A percentile compares a stretch with the other conserved stretches of the same genome.
Evolutionary conservation across 1,140 invertebrate species (phyloP).

Genomic region (Stratiolaelaps scimitus): DNA sequence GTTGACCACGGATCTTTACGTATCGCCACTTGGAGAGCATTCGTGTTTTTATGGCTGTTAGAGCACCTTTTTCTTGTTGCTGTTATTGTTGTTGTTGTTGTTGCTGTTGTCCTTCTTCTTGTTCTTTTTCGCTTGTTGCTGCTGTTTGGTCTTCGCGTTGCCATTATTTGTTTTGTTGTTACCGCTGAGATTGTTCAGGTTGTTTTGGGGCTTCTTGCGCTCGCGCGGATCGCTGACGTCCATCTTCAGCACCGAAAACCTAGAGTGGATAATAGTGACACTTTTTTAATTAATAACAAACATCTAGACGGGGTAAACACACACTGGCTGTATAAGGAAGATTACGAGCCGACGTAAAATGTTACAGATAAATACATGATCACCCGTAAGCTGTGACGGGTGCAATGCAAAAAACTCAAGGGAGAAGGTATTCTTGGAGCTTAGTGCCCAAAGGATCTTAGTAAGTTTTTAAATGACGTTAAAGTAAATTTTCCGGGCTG

Average conservation of each 20-base stretch:
- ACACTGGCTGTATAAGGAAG: no score
- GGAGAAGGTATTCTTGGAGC: no score
- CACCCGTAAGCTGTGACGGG: no score
- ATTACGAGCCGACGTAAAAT: no score
- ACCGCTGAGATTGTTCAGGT: neutral
- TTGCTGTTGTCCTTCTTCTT: conserved; percentile 9
- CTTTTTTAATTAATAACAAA: no score
- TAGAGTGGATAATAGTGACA: neutral
- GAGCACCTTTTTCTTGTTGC: conserved; percentile 4
- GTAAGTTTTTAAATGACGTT: no score
- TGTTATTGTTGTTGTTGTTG: conserved; percentile 9
- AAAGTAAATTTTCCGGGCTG: no score
- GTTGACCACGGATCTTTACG: neutral
- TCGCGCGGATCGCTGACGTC: conserved; percentile 8
- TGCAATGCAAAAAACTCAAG: no score
- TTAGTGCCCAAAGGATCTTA: no score
- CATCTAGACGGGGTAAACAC: no score
- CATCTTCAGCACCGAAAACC: conserved; percentile 19
- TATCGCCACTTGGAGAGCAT: neutral
- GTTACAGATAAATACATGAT: no score
- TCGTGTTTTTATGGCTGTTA: neutral
- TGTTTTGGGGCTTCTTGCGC: conserved; percentile 1
- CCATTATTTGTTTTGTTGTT: neutral
- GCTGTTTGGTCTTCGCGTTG: conserved; percentile 4
- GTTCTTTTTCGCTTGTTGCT: conserved; percentile 2